Percentiles rank a stretch among this genome's conserved stretches.
These are phyloP conservation scores for Empis livida DNA, from an alignment of 2,888 invertebrate genomes.

Conservation along the genomic window DNA sequence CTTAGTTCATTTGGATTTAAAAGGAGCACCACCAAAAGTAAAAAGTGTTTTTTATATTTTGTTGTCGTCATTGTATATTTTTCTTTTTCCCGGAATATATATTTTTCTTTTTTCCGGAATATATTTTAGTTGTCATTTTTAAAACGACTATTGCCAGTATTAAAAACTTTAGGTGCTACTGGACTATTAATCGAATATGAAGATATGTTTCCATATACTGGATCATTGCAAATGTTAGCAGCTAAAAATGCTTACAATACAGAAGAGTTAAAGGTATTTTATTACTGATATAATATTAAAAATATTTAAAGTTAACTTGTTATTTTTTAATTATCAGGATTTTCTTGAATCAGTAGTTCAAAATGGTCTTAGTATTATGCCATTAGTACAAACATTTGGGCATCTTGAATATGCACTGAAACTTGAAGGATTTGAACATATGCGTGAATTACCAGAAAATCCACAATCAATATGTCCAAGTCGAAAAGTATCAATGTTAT, in stretches of 20 bases:
- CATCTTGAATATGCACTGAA: conserved; percentile 64
- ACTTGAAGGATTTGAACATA: conserved; percentile 43
- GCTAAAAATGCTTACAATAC: conserved; percentile 42
- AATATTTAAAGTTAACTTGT: not conserved
- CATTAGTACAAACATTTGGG: conserved; percentile 64
- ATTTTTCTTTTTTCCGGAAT: conserved; percentile 30
- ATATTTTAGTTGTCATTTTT: conserved; percentile 39
- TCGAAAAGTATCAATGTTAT: conserved; percentile 44
- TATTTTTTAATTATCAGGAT: conserved; percentile 19
- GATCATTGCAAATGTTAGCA: conserved; percentile 40
- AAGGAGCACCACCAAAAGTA: conserved; percentile 59
- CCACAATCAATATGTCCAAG: conserved; percentile 62
- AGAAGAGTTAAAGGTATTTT: conserved; percentile 33
- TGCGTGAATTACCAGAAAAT: conserved; percentile 52
- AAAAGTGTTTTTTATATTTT: not conserved
- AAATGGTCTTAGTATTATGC: conserved; percentile 53
- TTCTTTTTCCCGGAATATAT: conserved; percentile 30
- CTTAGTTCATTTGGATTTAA: conserved; percentile 62
- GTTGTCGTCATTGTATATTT: too few relatives aligned
- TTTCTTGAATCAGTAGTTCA: conserved; percentile 45
- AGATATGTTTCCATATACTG: conserved; percentile 67
- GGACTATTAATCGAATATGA: conserved; percentile 66
- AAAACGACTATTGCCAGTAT: conserved; percentile 43
- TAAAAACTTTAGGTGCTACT: conserved; percentile 53
- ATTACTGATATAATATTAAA: conserved; percentile 36